phyloP scores from a whole-genome alignment of 2,797 vertebrate species.

The Buceros bicornis region DNA sequence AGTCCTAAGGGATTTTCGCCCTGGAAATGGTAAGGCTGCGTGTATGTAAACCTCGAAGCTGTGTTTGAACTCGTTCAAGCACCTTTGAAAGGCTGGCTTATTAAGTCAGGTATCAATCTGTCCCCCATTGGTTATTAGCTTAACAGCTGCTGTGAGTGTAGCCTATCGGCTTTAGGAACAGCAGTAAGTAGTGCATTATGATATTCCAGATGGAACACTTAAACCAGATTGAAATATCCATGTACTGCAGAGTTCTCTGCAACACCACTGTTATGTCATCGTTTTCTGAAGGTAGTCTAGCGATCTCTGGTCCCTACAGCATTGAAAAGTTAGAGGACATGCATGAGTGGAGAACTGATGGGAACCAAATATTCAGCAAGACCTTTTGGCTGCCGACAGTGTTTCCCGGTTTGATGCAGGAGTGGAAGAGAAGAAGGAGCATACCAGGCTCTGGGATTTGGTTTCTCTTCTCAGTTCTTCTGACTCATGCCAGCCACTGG shows the following conservation, averaged over 20 bases:
- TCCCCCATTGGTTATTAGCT: conserved; percentile 45
- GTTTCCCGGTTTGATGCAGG: neutral
- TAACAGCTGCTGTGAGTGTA: conserved; percentile 54
- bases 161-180: conserved; percentile 57
- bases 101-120: conserved; percentile 38
- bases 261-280: neutral
- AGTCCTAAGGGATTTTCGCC: neutral
- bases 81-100: conserved; percentile 21
- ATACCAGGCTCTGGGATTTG: neutral
- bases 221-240: conserved; percentile 49
- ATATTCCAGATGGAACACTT: conserved; percentile 64
- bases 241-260: conserved; percentile 31
- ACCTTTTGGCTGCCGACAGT: neutral
- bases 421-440: neutral
- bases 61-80: conserved; percentile 21
- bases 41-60: neutral
- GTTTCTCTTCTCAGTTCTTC: neutral
- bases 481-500: neutral
- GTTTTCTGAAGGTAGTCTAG: conserved; percentile 30
- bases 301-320: neutral
- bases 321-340: neutral
- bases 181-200: conserved; percentile 51
- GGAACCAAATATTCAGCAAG: neutral
- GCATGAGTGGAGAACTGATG: neutral
- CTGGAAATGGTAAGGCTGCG: neutral